Base-by-base conservation (phyloP, 1,140 invertebrate genomes). In the Lineus longissimus region DNA sequence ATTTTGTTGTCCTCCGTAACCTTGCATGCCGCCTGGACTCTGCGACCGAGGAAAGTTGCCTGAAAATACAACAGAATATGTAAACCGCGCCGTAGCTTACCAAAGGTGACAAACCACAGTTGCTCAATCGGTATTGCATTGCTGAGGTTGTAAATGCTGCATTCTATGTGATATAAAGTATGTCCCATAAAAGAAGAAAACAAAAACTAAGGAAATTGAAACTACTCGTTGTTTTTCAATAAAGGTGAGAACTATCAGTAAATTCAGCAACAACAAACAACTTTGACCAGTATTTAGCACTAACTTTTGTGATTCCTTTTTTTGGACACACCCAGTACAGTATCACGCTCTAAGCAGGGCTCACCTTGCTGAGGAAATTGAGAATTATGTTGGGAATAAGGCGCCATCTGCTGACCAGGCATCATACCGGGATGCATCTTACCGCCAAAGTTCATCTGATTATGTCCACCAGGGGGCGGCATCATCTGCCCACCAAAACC, bases 401-500 rank as follows among this genome's bases (percentile, higher is more conserved):
- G 84, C 45, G 85, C 81, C 63, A 66, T 68, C 58, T 70, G 73
- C 27, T 45, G 41, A 13, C 62, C 66, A 57, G 58, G 54, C 67
- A 86, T 85, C 81, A 86, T 85, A 33, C 81, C 83, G 64, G 81
- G 81, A 64, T 82, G 74, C 77, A 86, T 84, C 75, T 87, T 86
- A 66, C 86, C 85, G 68, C 73, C 70, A 83, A 67, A 66, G 29
- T 67, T 68, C 70, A 76, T 74, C 62, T 76, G 76, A 66, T 73
- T 74, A 7, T 71, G 71, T 33, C 75, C 76, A 65, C 78, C 76
- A 29, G 80, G 78, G 29, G 87, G 86, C 62, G 87, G 85, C 74
- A 86, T 86, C 79, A 87, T 85, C 64, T 85, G 84, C 72, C 86
- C 86, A 73, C 85, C 87, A 78, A 85, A 87, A 70, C 83, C 83